Evolutionary conservation across 1,140 invertebrate genomes (phyloP), one percentile per base, ranked within the genome.

Genomic region (Apolygus lucorum): DNA sequence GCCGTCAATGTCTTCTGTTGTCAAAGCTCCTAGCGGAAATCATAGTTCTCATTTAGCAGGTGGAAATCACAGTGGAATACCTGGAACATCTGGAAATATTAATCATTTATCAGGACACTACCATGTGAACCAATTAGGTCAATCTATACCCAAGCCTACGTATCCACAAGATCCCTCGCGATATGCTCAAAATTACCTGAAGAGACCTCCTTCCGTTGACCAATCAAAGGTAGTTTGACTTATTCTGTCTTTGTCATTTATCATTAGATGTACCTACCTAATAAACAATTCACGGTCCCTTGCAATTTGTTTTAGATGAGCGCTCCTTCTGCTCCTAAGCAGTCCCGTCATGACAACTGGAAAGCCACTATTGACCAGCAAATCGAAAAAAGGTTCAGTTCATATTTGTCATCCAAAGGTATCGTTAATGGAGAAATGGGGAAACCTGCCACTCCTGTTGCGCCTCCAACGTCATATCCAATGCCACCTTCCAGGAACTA

Each of bases 321-420:
- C 1, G 74, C 76, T 59, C 54, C 54, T 4, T 11, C 2, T 77
- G 80, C 2, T 77, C 73, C 70, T 80, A 86, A 77, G 73, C 78
- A 82, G 21, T 74, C 82, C 0, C 81, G 81, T 71, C 69, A 81
- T 0, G 83, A 84, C 69, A 75, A 78, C 1, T 86, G 84, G 84
- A 75, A 79, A 67, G 74, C 81, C 63, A 78, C 78, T 0, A 82
- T 82, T 62, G 83, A 85, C 70, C 79, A 82, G 66, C 81, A 84
- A 74, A 84, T 84, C 14, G 82, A 85, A 54, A 80, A 84, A 70
- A 80, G 79, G 64, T 73, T 85, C 24, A 75, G 71, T 25, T 74
- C 74, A 17, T 76, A 76, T 52, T 67, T 72, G 2, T 72, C 72
- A 0, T 67, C 72, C 1, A 74, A 72, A 62, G 69, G 70, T 11